These are phyloP conservation scores for Pammene fasciana DNA, from an alignment of 2,888 invertebrate genomes.

Conservation along the genomic window DNA sequence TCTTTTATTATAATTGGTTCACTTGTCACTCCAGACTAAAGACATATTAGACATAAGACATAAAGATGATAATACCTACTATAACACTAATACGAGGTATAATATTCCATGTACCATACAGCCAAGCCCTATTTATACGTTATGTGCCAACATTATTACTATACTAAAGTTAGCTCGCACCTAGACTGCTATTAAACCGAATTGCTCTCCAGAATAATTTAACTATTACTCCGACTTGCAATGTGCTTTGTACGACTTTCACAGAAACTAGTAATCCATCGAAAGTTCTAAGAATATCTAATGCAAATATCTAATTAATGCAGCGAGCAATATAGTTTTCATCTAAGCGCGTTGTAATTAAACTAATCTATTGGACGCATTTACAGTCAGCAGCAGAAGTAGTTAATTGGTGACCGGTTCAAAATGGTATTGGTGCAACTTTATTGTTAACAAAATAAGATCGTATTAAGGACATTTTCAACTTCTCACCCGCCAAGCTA, in stretches of 20 bases:
- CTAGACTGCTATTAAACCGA: conserved; percentile 8
- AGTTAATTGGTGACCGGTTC: too few species aligned
- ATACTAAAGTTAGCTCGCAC: conserved; percentile 9
- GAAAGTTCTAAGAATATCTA: conserved; percentile 2
- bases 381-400: conserved; percentile 14
- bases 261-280: neutral
- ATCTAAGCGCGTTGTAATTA: conserved; percentile 66
- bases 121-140: neutral
- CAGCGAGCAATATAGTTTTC: conserved; percentile 44
- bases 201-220: conserved; percentile 13
- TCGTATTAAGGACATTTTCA: too few species aligned
- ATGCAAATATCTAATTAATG: conserved; percentile 17
- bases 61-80: too few species aligned
- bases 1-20: too few species aligned
- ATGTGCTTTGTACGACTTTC: conserved; percentile 6
- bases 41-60: too few species aligned
- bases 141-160: conserved; percentile 8
- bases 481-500: too few species aligned
- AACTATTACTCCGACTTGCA: conserved; percentile 3
- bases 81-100: neutral
- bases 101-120: neutral
- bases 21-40: too few species aligned
- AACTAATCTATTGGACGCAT: conserved; percentile 69
- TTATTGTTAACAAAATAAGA: too few species aligned
- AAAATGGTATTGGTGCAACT: too few species aligned